phyloP scores from a whole-genome alignment of 2,113 vertebrate genomes.

The Anhinga rufa region DNA sequence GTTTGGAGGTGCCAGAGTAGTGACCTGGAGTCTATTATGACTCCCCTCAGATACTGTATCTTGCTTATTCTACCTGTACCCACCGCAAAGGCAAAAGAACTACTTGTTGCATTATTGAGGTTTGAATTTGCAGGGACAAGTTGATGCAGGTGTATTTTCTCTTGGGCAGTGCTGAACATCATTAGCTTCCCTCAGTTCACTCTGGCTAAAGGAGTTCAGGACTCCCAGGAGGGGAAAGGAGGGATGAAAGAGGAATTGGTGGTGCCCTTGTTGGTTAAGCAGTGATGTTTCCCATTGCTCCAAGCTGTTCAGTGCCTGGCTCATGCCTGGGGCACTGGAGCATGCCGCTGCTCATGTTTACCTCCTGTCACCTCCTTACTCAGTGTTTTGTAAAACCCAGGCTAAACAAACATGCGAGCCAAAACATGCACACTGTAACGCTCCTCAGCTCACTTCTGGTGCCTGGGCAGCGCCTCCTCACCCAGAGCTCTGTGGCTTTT shows the following conservation, averaged over 20 bases:
- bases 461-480: not conserved
- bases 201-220: not conserved
- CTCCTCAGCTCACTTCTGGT: not conserved
- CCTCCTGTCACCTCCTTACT: not conserved
- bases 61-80: not conserved
- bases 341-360: not conserved
- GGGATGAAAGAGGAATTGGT: not conserved
- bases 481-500: not conserved
- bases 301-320: not conserved
- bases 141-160: not conserved
- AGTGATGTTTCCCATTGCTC: not conserved
- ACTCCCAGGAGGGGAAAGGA: not conserved
- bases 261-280: not conserved
- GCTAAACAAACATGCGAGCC: not conserved
- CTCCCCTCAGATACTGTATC: not conserved
- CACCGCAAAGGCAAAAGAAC: not conserved
- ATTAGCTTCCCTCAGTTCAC: not conserved
- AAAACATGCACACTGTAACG: not conserved
- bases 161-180: not conserved
- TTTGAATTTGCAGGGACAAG: not conserved
- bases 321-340: not conserved
- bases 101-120: not conserved
- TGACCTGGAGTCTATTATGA: not conserved
- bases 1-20: fast-evolving
- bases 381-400: not conserved